Evolutionary conservation across 2,888 invertebrate genomes (phyloP), one percentile per base, ranked within the genome.

Genomic region (Metellina segmentata): DNA sequence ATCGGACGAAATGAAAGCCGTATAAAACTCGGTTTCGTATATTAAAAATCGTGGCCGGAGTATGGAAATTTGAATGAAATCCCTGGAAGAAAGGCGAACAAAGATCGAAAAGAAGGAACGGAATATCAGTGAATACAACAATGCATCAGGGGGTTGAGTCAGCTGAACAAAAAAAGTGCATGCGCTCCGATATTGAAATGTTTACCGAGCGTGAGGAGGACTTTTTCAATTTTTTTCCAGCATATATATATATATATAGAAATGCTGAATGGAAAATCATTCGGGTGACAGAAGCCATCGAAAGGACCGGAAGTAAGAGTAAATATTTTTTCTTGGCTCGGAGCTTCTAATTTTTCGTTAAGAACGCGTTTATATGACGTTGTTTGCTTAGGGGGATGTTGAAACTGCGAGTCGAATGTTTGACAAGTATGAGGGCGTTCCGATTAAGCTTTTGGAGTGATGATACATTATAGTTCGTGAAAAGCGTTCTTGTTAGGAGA

Each of bases 151-250:
- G 5, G 61, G 16, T 16, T 6, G 61, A 79, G 79, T 69, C 79
- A 69, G 34, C 79, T 61, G 13, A 48, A 61, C 13, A 79, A 34
- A 34, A n/a, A 79, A 7, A 72, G 49, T 79, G 61, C 49, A 79
- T 53, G 49, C 19, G 6, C 51, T 52, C 19, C 13, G 61, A 79
- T 61, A 79, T 69, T 79, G 69, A 79, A 79, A 79, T 61, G 53
- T 79, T 61, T 61, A 79, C 79, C 34, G 20, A 79, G 53, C 79
- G 1, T 53, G 16, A 7, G 61, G 34, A 79, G 61, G 20, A 61
- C 13, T 16, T 1, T 6, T 61, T 20, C n/a, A 7, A 0, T 79
- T 34, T 79, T 61, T 61, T 69, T 34, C 61, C 9, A 61, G 9
- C 13, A 61, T 4, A 34, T 4, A 34, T 34, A 34, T 4, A 34